These are phyloP conservation scores for Thamnophis elegans DNA, from an alignment of 2,797 vertebrate genomes.

Conservation along the genomic window DNA sequence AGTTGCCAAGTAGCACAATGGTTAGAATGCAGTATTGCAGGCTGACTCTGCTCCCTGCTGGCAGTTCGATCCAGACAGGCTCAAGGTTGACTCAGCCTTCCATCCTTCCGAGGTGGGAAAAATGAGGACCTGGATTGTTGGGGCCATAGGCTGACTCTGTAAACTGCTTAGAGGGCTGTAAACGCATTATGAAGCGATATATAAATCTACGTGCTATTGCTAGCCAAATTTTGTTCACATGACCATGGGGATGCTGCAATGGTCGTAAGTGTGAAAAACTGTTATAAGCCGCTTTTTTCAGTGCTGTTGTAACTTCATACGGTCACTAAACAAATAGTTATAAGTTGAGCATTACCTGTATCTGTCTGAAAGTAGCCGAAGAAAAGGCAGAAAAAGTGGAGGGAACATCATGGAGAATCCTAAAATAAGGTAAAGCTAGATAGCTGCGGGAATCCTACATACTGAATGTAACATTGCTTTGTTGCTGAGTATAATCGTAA, in stretches of 20 bases:
- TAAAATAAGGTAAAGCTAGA: background rate
- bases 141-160: too few relatives aligned
- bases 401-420: background rate
- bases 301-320: background rate
- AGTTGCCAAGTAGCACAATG: background rate
- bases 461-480: background rate
- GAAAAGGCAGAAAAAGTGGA: background rate
- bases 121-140: too few relatives aligned
- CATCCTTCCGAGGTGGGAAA: too few relatives aligned
- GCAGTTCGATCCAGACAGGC: too few relatives aligned
- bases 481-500: background rate
- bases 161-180: too few relatives aligned
- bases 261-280: background rate
- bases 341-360: background rate
- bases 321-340: background rate
- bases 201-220: too few relatives aligned
- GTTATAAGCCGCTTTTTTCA: background rate
- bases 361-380: background rate
- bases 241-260: background rate
- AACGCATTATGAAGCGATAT: too few relatives aligned
- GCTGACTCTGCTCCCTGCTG: too few relatives aligned
- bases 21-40: too few relatives aligned
- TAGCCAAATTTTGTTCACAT: background rate
- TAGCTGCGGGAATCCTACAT: background rate
- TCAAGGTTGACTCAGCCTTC: too few relatives aligned